Conservation (phyloP, 2,888 invertebrate species). For the Epinotia demarniana region DNA sequence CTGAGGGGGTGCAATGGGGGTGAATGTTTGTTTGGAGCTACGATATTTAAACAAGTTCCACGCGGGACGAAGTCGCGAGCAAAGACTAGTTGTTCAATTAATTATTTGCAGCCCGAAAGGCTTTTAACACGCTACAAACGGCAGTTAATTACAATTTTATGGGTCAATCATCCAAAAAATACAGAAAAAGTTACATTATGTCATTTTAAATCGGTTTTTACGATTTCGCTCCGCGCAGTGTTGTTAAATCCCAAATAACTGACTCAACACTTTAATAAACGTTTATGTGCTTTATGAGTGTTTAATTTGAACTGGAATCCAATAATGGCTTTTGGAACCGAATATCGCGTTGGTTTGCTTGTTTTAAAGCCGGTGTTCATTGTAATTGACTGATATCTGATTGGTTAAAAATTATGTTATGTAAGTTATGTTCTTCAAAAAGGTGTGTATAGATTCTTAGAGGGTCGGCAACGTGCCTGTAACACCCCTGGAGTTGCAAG, state of each 20-base stretch:
- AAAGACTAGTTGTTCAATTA: too few relatives aligned
- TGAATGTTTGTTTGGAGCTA: too few relatives aligned
- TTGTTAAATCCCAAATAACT: constrained; percentile 47
- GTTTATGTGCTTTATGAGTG: constrained; percentile 51
- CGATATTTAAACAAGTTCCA: too few relatives aligned
- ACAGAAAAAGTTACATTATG: constrained; percentile 22
- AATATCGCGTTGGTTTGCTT: not conserved
- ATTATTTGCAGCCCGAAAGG: not conserved
- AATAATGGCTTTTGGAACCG: constrained; percentile 5
- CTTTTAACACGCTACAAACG: constrained; percentile 15
- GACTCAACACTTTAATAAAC: constrained; percentile 53
- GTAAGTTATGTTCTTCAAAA: too few relatives aligned
- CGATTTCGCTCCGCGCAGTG: constrained; percentile 27
- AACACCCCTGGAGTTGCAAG: too few relatives aligned
- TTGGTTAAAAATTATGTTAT: too few relatives aligned
- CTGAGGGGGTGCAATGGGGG: too few relatives aligned
- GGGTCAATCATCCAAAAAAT: constrained; percentile 15
- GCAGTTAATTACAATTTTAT: constrained; percentile 22
- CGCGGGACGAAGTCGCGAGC: too few relatives aligned
- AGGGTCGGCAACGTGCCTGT: too few relatives aligned
- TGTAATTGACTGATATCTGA: too few relatives aligned
- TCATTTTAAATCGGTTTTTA: constrained; percentile 38
- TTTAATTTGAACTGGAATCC: constrained; percentile 41
- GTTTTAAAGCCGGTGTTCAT: not conserved
- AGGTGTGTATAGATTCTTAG: too few relatives aligned